These are phyloP conservation scores for Spea multiplicata DNA, from an alignment of 2,113 vertebrate genomes.

Conservation along the genomic window DNA sequence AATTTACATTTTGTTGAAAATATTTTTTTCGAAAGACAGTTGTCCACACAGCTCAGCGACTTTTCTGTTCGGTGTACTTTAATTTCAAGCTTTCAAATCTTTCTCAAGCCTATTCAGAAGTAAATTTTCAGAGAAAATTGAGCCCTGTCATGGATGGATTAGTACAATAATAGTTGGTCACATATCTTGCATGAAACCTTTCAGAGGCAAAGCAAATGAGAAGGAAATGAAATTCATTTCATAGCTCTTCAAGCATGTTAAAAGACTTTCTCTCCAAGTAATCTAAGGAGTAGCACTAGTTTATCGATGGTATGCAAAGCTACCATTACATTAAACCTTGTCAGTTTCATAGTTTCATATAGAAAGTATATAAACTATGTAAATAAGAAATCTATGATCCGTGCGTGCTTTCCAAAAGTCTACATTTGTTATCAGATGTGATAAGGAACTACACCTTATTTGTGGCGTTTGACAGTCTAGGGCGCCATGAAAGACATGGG, in stretches of 20 bases:
- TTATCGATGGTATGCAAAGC: slow-evolving; percentile 80
- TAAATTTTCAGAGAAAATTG: slow-evolving; percentile 97
- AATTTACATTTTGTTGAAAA: slow-evolving; percentile 74
- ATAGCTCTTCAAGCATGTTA: slow-evolving; percentile 95
- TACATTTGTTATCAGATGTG: background rate
- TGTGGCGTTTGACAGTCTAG: too few species aligned
- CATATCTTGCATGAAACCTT: slow-evolving; percentile 93
- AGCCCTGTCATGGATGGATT: slow-evolving; percentile 99
- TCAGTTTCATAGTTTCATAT: slow-evolving; percentile 75
- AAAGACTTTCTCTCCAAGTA: slow-evolving; percentile 82
- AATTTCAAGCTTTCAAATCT: slow-evolving; percentile 81
- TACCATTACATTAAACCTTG: slow-evolving; percentile 82
- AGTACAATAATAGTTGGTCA: slow-evolving; percentile 95
- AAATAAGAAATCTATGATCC: slow-evolving; percentile 1
- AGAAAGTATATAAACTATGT: slow-evolving; percentile 53
- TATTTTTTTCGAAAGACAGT: slow-evolving; percentile 77
- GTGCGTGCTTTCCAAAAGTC: slow-evolving; percentile 16
- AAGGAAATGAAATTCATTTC: slow-evolving; percentile 98
- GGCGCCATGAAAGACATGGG: too few species aligned
- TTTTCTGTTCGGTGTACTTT: slow-evolving; percentile 78
- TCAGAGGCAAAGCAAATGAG: slow-evolving; percentile 91
- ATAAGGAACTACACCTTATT: too few species aligned
- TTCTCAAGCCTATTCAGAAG: slow-evolving; percentile 80
- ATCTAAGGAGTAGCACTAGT: slow-evolving; percentile 80
- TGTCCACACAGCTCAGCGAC: slow-evolving; percentile 68